Base-by-base conservation (phyloP, 2,888 invertebrate species). In the Campopleginae sp. region DNA sequence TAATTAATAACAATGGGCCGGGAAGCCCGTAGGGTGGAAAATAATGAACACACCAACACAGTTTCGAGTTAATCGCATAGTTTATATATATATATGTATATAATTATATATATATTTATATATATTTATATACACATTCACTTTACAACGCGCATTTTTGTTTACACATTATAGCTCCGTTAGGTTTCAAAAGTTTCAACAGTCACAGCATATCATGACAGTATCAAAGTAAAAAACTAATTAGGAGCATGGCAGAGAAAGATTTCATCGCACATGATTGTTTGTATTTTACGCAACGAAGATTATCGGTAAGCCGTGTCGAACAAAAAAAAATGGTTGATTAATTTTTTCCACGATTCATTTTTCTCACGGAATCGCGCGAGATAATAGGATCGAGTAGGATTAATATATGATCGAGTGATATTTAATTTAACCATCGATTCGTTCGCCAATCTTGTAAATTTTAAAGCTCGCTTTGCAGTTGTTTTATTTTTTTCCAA, bases 81-180 rank as follows among this genome's bases (percentile, higher is more conserved):
- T 87, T 86, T 87, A 88, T 88, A 86, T 80, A 75, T 86, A 81
- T 81, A 72, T 74, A 91, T 92, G 91, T 92, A 91, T 92, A 91
- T 92, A 92, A 93, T 86, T 88, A 86, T 84, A 71, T 86, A 83
- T 86, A 91, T 92, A 92, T 92, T 91, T 92, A 91, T 92, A 92
- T 92, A 91, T 93, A 91, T 92, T 92, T 93, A 90, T 93, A 93
- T 92, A 92, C 93, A 93, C 93, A 93, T 91, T 93, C 92, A 93
- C 91, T 93, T 93, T 93, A 93, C 93, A 93, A 92, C 89, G 92
- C 92, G 91, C 90, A 91, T 88, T 91, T 90, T 63, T 51, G 88
- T 89, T 91, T 90, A 90, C 90, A 90, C 89, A 90, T 87, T 91
- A 85, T 90, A 91, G 90, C 90, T 91, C 88, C 88, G 87, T 83